phyloP scores from a whole-genome alignment of 1,140 invertebrate species.

The Orius laevigatus region DNA sequence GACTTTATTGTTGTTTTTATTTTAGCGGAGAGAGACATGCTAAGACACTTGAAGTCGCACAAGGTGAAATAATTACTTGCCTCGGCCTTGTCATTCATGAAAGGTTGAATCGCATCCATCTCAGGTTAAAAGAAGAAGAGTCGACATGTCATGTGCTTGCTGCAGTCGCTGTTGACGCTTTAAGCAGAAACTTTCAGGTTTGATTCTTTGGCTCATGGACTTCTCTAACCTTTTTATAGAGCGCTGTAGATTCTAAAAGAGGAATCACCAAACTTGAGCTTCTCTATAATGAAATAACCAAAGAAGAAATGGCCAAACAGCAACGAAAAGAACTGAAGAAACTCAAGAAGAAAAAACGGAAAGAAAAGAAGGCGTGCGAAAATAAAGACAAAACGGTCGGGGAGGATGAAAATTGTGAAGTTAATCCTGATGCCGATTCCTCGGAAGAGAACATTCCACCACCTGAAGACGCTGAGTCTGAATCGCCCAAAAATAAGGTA shows the following conservation, averaged over 20 bases:
- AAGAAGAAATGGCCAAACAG: conserved; percentile 67
- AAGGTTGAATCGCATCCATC: conserved; percentile 65
- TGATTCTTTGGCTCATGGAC: not conserved
- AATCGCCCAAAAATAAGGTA: not conserved
- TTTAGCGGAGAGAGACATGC: conserved; percentile 74
- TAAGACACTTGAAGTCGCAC: conserved; percentile 85
- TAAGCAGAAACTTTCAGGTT: conserved; percentile 69
- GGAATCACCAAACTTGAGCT: conserved; percentile 74
- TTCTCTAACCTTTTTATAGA: conserved; percentile 29
- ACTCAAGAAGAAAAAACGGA: conserved; percentile 70
- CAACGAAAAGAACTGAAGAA: conserved; percentile 73
- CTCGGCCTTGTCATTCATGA: conserved; percentile 83
- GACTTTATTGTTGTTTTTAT: conserved; percentile 17
- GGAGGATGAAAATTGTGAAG: not conserved
- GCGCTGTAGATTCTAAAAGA: conserved; percentile 71
- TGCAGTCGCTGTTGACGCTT: conserved; percentile 67
- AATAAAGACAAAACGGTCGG: conserved; percentile 24
- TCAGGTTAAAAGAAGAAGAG: conserved; percentile 73
- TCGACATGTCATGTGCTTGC: conserved; percentile 80
- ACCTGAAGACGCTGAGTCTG: not conserved
- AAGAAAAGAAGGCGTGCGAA: conserved; percentile 37
- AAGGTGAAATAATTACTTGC: conserved; percentile 87
- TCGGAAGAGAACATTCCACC: not conserved
- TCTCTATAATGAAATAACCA: conserved; percentile 60
- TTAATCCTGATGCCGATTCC: not conserved